A percentile compares a stretch with the other conserved stretches of the same genome.
Evolutionary conservation across 1,140 invertebrate genomes (phyloP).

Genomic region (Zeugodacus cucurbitae): DNA sequence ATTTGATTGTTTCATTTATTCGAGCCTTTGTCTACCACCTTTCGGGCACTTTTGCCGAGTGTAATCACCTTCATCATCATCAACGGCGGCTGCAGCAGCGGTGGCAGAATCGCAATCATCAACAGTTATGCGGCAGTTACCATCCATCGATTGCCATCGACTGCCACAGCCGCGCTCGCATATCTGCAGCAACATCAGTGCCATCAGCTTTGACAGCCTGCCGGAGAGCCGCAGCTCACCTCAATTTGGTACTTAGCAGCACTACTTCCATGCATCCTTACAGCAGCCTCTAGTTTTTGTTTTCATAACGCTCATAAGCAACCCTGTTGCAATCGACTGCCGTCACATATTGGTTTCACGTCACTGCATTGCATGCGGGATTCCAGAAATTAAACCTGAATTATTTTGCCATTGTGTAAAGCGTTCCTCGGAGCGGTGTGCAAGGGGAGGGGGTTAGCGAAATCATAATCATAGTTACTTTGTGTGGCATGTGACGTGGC

Average conservation of each 20-base stretch:
- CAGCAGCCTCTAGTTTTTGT: neutral
- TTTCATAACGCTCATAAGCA: neutral
- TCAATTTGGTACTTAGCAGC: neutral
- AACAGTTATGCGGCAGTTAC: too few relatives aligned
- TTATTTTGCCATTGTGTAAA: conserved; percentile 10
- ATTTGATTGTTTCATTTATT: conserved; percentile 48
- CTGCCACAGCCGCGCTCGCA: neutral
- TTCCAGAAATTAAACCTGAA: conserved; percentile 35
- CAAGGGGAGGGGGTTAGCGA: neutral
- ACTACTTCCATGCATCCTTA: neutral
- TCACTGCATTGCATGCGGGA: conserved; percentile 28
- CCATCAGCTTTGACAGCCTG: conserved; percentile 47
- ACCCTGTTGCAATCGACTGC: neutral
- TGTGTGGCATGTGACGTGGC: neutral
- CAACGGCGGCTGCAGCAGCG: neutral
- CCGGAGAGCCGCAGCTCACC: neutral
- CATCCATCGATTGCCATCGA: neutral
- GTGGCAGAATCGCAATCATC: neutral
- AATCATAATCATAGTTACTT: conserved; percentile 9
- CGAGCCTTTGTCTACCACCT: conserved; percentile 40
- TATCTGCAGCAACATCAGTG: conserved; percentile 40
- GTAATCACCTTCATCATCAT: conserved; percentile 62
- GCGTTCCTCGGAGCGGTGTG: neutral
- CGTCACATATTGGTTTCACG: conserved; percentile 27
- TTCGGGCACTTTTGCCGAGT: conserved; percentile 53